These are phyloP conservation scores for Enteromius mattozi DNA, from an alignment of 2,797 vertebrate genomes.

Conservation along the genomic window DNA sequence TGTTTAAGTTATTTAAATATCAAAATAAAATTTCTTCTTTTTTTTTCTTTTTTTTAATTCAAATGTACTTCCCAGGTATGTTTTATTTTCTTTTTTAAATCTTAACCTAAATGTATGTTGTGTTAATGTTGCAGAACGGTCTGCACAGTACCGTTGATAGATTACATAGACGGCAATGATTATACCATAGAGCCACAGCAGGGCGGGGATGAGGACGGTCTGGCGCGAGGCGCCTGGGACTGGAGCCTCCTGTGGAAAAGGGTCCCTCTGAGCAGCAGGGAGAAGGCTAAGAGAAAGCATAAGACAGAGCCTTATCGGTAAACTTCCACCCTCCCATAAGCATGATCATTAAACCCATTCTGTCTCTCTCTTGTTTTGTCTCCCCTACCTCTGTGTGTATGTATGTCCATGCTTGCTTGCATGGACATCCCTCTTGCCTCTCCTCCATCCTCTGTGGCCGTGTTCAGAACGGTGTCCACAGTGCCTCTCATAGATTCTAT, in stretches of 20 bases:
- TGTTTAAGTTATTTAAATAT: not conserved
- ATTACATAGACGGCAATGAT: conserved; percentile 99
- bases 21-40: not conserved
- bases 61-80: not conserved
- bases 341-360: conserved; percentile 75
- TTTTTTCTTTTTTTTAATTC: too few species aligned
- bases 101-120: conserved; percentile 66
- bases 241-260: conserved; percentile 99
- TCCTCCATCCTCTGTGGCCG: conserved; percentile 60
- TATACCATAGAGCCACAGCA: conserved; percentile 98
- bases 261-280: conserved; percentile 91
- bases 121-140: conserved; percentile 91
- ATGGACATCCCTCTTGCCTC: conserved; percentile 39
- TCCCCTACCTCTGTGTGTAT: conserved; percentile 59
- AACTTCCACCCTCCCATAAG: conserved; percentile 69
- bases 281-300: conserved; percentile 93
- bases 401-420: conserved; percentile 47
- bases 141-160: conserved; percentile 98
- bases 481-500: conserved; percentile 98
- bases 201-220: conserved; percentile 97
- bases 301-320: conserved; percentile 98
- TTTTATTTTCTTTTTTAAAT: not conserved
- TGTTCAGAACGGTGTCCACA: conserved; percentile 92
- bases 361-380: conserved; percentile 67
- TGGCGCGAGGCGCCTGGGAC: conserved; percentile 98